Evolutionary conservation across 2,797 vertebrate genomes (phyloP).

Genomic region (Sebastes reedi): DNA sequence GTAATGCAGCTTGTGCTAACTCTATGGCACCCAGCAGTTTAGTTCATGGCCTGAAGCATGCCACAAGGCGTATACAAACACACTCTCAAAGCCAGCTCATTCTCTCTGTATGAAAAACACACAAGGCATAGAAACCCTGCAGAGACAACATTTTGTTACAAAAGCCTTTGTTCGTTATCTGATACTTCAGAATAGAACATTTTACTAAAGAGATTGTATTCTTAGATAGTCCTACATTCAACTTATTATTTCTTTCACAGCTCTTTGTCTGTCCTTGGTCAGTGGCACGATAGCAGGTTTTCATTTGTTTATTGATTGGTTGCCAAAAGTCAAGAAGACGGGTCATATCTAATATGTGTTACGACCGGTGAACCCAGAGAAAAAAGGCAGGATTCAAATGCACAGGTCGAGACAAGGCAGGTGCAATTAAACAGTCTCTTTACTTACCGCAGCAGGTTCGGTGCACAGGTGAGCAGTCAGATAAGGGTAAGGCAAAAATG

Average conservation of each 20-base stretch:
- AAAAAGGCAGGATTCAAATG: too few relatives aligned
- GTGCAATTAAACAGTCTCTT: not conserved
- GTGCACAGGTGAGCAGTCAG: not conserved
- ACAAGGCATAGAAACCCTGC: constrained; percentile 54
- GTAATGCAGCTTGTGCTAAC: constrained; percentile 22
- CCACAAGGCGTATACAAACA: constrained; percentile 69
- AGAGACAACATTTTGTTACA: constrained; percentile 51
- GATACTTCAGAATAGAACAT: constrained; percentile 16
- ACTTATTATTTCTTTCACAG: not conserved
- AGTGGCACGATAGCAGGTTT: not conserved
- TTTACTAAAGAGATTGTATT: not conserved
- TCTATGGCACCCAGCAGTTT: constrained; percentile 45
- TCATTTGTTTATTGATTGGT: constrained; percentile 1
- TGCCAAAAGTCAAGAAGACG: not conserved
- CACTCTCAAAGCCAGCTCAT: constrained; percentile 39
- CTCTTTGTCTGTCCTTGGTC: not conserved
- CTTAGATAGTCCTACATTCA: not conserved
- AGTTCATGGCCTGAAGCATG: constrained; percentile 67
- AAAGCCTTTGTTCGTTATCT: constrained; percentile 44
- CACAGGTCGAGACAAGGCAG: not conserved
- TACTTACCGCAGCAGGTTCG: not conserved
- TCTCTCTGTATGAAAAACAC: constrained; percentile 60
- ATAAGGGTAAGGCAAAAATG: not conserved
- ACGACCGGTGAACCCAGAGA: not conserved
- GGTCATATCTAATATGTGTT: not conserved